A percentile compares a stretch with the other conserved stretches of the same genome.
Evolutionary conservation across 2,113 vertebrate genomes (phyloP).

Genomic region (Murina feae): DNA sequence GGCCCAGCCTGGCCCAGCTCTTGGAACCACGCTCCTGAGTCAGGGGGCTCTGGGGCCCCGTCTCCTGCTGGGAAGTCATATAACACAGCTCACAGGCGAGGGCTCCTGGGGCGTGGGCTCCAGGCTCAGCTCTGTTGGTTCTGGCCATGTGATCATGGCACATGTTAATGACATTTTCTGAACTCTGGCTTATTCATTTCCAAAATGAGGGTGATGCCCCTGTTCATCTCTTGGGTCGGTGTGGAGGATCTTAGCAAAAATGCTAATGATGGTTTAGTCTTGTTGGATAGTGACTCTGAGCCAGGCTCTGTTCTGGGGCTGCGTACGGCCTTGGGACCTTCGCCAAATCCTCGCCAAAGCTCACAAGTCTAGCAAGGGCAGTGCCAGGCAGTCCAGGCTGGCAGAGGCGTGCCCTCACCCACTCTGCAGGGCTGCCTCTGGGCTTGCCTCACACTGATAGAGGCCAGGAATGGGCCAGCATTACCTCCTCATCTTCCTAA

Average conservation of each 20-base stretch:
- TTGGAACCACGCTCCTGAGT: neutral
- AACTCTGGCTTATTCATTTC: neutral
- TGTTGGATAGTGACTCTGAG: fast-evolving
- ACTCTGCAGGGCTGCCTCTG: neutral
- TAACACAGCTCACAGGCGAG: neutral
- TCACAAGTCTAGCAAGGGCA: neutral
- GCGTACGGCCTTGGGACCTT: fast-evolving
- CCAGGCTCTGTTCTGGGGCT: neutral
- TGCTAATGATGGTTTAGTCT: fast-evolving
- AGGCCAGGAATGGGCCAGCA: neutral
- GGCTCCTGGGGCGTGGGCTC: neutral
- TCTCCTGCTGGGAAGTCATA: neutral
- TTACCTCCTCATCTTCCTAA: fast-evolving
- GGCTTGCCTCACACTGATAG: neutral
- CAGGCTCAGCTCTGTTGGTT: neutral
- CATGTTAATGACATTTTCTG: neutral
- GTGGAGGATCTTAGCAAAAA: neutral
- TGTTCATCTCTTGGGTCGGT: neutral
- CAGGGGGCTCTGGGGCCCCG: neutral
- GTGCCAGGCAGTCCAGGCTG: no score
- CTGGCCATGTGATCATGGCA: neutral
- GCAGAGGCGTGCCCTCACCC: no score
- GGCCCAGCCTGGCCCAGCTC: neutral
- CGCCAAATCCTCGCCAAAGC: fast-evolving
- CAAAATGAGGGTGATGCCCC: neutral